phyloP scores from a whole-genome alignment of 1,140 invertebrate genomes.

The Eubasilissa regina region DNA sequence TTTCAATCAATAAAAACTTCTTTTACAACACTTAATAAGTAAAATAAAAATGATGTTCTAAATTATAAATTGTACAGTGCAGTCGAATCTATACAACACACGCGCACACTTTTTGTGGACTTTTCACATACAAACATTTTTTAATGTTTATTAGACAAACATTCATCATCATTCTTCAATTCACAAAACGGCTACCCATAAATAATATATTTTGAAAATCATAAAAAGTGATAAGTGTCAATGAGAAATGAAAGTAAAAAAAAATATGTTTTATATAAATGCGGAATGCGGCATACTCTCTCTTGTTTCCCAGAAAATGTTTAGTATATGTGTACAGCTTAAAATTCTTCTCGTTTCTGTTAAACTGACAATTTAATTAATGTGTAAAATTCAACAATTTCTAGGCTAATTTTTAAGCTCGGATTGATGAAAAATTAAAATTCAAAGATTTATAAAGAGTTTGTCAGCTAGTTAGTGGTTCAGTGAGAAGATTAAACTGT shows the following conservation, averaged over 20 bases:
- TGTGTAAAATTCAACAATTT: no score
- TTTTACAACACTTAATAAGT: constrained; percentile 34
- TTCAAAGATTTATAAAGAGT: no score
- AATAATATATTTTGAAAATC: constrained; percentile 17
- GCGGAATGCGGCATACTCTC: constrained; percentile 43
- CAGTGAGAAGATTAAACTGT: not conserved
- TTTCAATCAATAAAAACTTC: not conserved
- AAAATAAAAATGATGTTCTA: constrained; percentile 28
- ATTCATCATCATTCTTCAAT: constrained; percentile 23
- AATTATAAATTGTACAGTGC: constrained; percentile 30
- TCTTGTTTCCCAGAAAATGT: constrained; percentile 10
- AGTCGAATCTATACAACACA: not conserved
- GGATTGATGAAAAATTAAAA: no score
- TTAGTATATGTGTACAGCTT: constrained; percentile 13
- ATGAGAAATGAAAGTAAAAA: constrained; percentile 26
- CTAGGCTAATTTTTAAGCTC: no score
- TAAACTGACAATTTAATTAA: not conserved
- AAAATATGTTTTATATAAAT: constrained; percentile 43
- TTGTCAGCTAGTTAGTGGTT: no score
- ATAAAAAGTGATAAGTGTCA: constrained; percentile 7
- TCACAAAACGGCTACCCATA: constrained; percentile 13
- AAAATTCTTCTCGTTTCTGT: constrained; percentile 5
- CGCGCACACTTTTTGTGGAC: not conserved
- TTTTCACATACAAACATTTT: constrained; percentile 6
- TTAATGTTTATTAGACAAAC: not conserved